Conservation (phyloP, 1,140 invertebrate genomes). For the Dendrolimus kikuchii region DNA sequence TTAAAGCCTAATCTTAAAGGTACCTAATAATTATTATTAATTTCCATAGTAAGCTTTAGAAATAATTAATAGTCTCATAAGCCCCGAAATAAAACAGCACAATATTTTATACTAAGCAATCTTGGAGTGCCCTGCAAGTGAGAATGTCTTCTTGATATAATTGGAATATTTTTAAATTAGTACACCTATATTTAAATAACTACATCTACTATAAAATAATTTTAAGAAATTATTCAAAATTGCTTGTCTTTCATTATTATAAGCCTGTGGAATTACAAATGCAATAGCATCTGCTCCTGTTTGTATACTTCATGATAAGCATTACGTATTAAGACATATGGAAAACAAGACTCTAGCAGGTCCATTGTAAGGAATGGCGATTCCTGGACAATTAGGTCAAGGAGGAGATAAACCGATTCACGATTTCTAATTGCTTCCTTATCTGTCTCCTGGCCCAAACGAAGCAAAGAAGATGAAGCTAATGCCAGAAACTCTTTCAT, state of each 20-base stretch:
- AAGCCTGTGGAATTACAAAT: slow-evolving; percentile 47
- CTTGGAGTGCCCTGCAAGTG: no score
- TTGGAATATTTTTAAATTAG: no score
- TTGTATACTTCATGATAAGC: slow-evolving; percentile 97
- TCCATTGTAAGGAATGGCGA: slow-evolving; percentile 99
- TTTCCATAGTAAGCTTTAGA: no score
- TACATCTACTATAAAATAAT: no score
- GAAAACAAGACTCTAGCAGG: slow-evolving; percentile 97
- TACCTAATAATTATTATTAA: no score
- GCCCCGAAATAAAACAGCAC: no score
- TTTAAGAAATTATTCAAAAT: neutral
- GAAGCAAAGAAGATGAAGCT: slow-evolving; percentile 94
- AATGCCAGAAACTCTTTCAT: slow-evolving; percentile 99
- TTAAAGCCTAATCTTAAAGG: neutral
- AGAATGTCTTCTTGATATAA: no score
- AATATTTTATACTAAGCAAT: no score
- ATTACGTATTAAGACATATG: slow-evolving; percentile 96
- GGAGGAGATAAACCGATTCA: slow-evolving; percentile 95
- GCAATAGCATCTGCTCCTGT: slow-evolving; percentile 80
- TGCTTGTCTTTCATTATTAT: slow-evolving; percentile 17
- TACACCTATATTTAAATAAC: no score
- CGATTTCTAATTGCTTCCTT: slow-evolving; percentile 94
- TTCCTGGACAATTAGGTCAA: slow-evolving; percentile 97
- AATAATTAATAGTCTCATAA: no score
- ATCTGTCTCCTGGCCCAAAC: slow-evolving; percentile 95